Conservation (phyloP, 2,888 invertebrate genomes). For the Chaetogeoica ovagalla region DNA sequence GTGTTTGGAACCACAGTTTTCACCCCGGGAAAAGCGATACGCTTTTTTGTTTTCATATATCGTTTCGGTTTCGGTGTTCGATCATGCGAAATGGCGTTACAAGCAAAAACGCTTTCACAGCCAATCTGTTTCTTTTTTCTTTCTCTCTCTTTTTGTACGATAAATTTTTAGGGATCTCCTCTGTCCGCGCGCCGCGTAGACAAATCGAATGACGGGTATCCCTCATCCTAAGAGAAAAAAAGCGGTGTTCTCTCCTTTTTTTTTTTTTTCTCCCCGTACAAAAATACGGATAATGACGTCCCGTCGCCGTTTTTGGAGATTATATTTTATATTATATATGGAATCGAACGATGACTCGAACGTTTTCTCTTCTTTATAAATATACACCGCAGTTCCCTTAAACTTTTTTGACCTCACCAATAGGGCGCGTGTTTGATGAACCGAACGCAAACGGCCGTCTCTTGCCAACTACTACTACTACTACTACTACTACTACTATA, state of each 20-base stretch:
- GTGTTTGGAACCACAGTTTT: slow-evolving; percentile 32
- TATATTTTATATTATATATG: slow-evolving; percentile 48
- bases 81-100: slow-evolving; percentile 44
- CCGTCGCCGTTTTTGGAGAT: slow-evolving; percentile 30
- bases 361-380: slow-evolving; percentile 23
- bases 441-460: slow-evolving; percentile 33
- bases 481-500: too few relatives aligned
- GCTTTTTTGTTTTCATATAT: slow-evolving; percentile 11
- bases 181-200: background rate
- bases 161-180: slow-evolving; percentile 10
- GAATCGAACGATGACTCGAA: slow-evolving; percentile 49
- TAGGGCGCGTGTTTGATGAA: slow-evolving; percentile 47
- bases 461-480: background rate
- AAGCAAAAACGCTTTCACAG: slow-evolving; percentile 52
- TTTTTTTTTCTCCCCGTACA: background rate
- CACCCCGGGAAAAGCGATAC: slow-evolving; percentile 34
- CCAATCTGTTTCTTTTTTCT: slow-evolving; percentile 40
- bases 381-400: slow-evolving; percentile 12
- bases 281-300: slow-evolving; percentile 46
- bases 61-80: slow-evolving; percentile 30
- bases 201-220: slow-evolving; percentile 40
- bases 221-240: slow-evolving; percentile 3
- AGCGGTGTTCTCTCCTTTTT: slow-evolving; percentile 3
- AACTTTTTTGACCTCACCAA: slow-evolving; percentile 49
- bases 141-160: background rate